Evolutionary conservation across 1,140 invertebrate species (phyloP).

Genomic region (Adoxophyes honmai): DNA sequence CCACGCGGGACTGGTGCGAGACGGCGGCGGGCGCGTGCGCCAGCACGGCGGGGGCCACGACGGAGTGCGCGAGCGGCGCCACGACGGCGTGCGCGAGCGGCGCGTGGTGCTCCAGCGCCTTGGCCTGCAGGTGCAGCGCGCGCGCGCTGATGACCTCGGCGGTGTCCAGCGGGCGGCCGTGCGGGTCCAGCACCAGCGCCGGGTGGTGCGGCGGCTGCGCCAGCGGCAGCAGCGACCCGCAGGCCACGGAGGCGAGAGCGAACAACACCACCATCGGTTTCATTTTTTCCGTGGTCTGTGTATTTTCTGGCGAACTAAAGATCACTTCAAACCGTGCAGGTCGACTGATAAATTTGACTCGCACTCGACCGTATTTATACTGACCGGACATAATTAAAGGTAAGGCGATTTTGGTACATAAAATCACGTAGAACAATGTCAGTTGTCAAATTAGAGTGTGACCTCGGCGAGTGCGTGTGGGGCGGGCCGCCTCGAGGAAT

Average conservation of each 20-base stretch:
- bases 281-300: slow-evolving; percentile 72
- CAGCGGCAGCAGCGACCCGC: slow-evolving; percentile 47
- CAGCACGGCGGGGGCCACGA: slow-evolving; percentile 10
- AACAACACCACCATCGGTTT: slow-evolving; percentile 77
- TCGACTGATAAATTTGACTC: slow-evolving; percentile 41
- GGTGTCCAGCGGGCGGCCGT: slow-evolving; percentile 66
- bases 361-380: slow-evolving; percentile 64
- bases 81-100: slow-evolving; percentile 19
- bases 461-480: slow-evolving; percentile 48
- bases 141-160: slow-evolving; percentile 71
- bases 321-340: slow-evolving; percentile 32
- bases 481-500: slow-evolving; percentile 60
- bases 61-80: slow-evolving; percentile 15
- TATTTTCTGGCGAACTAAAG: slow-evolving; percentile 34
- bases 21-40: slow-evolving; percentile 42
- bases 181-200: slow-evolving; percentile 56
- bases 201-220: slow-evolving; percentile 58
- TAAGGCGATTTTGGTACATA: slow-evolving; percentile 61
- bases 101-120: slow-evolving; percentile 54
- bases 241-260: slow-evolving; percentile 43
- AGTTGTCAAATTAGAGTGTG: slow-evolving; percentile 63
- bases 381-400: slow-evolving; percentile 67
- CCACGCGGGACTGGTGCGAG: slow-evolving; percentile 50
- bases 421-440: slow-evolving; percentile 68
- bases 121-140: slow-evolving; percentile 65